phyloP scores from a whole-genome alignment of 1,140 invertebrate genomes.

The Pseudomyrmex sp. region DNA sequence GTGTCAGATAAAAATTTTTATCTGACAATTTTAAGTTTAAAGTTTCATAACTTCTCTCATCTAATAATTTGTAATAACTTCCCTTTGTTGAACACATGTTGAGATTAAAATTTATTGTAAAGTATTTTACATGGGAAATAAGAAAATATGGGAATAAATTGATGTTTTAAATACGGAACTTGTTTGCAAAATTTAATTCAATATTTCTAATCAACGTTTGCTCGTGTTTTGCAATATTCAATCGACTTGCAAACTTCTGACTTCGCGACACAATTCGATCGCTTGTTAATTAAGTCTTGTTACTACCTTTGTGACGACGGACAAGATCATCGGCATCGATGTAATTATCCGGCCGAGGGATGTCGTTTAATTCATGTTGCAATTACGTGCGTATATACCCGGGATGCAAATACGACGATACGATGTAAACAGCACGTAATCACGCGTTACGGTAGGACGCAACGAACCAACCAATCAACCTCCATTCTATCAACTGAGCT shows the following conservation, averaged over 20 bases:
- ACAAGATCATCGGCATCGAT: slow-evolving; percentile 24
- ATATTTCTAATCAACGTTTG: not conserved
- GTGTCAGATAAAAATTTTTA: too few relatives aligned
- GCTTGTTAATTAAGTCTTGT: not conserved
- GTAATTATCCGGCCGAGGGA: slow-evolving; percentile 33
- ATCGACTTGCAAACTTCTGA: not conserved
- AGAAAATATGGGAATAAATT: too few relatives aligned
- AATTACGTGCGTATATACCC: slow-evolving; percentile 20
- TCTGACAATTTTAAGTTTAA: too few relatives aligned
- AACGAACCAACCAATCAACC: slow-evolving; percentile 53
- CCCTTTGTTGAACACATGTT: too few relatives aligned
- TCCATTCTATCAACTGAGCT: slow-evolving; percentile 44
- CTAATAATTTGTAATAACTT: too few relatives aligned
- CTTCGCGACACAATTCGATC: not conserved
- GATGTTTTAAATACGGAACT: too few relatives aligned
- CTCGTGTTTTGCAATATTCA: too few relatives aligned
- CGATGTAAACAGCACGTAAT: slow-evolving; percentile 54
- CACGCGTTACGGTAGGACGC: slow-evolving; percentile 43
- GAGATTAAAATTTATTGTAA: too few relatives aligned
- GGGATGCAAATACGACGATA: slow-evolving; percentile 22
- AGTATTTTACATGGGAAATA: too few relatives aligned
- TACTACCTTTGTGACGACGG: slow-evolving; percentile 12
- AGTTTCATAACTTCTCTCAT: too few relatives aligned
- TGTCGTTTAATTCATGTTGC: not conserved
- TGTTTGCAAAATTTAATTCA: not conserved